Evolutionary conservation across 35 echinoderm and acorn worm genomes (phyloP), one percentile per base, ranked within the genome.

Genomic region (Hemicentrotus pulcherrimus): DNA sequence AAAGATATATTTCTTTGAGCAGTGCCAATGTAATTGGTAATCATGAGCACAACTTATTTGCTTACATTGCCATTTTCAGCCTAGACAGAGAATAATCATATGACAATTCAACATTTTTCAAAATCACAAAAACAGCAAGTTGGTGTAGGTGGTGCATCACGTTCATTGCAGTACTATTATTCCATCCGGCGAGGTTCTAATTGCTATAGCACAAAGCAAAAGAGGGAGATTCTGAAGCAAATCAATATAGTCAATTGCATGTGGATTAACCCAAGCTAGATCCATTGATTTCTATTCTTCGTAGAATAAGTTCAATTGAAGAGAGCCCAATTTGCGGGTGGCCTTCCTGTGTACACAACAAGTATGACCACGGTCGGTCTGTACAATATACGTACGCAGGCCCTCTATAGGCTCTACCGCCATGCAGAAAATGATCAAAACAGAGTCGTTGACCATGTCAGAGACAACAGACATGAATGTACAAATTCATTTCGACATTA

Each of bases 221-320:
- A 78, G 65, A 78, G 65, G 65, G 4, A 4, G 24, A 78, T 28
- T n/a, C 65, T 28, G 65, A 78, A 78, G 65, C 65, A 78, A 78
- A 78, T 78, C 65, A n/a, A 78, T 78, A 78, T 78, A 28, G 65
- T 78, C 65, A 78, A 78, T 78, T 78, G 65, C 65, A 78, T 78
- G 22, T 78, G 65, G 24, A 78, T 78, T 78, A 78, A n/a, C 65
- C 65, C 65, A 1, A 28, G 65, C 5, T 78, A 78, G 65, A 78
- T 28, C 28, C 65, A 78, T 78, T 78, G 65, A 78, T 78, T n/a
- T 78, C 65, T 78, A 22, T 78, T 78, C 65, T 78, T n/a, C 65
- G 4, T 78, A 28, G 65, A 78, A 6, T 78, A 78, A 78, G 65
- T 78, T 78, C 65, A 78, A 78, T 78, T 78, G 65, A 78, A n/a